Base-by-base conservation (phyloP, 2,113 vertebrate genomes). In the Psilopogon haemacephalus region DNA sequence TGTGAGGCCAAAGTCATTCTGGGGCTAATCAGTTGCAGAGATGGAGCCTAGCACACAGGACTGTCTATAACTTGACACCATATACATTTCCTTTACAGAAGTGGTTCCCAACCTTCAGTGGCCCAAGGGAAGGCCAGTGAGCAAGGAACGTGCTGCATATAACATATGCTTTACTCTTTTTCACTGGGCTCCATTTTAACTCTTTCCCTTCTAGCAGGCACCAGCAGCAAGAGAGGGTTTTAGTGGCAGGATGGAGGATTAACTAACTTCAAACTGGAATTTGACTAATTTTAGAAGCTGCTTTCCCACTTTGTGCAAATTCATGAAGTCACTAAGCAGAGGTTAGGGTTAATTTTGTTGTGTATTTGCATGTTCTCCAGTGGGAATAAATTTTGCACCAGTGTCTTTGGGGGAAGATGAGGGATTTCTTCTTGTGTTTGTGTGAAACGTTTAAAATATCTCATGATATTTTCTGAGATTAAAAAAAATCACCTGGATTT, bases 1-100 rank as follows among this genome's bases (percentile, higher is more conserved):
- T 69, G 64, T 85, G 88, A 91, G 69, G 82, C 90, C 82, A 69
- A 86, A 94, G 68, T 88, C 44, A 84, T 93, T 93, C 64, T 78
- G 44, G 50, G 62, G 89, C 91, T 96, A 95, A 96, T 95, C 87
- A 88, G 58, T 91, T 94, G 85, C 94, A 94, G 91, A 75, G 89
- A 84, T 81, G 72, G 89, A 92, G 72, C 89, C 89, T 82, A 79
- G 67, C 90, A 86, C 79, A 73, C 40, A 79, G 55, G 82, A 69
- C 82, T 80, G 75, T 88, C 93, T 95, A 91, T 87, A 93, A 93
- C 87, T 86, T 88, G 72, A 91, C 94, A 95, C 89, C 55, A 58
- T 90, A 91, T 94, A 88, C 75, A 93, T 96, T 95, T 96, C 94
- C 89, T 91, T 86, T 88, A 81, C 85, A 84, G 90, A 93, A 93